Evolutionary conservation across 2,888 invertebrate genomes (phyloP).

Genomic region (Ennomos fuscantarius): DNA sequence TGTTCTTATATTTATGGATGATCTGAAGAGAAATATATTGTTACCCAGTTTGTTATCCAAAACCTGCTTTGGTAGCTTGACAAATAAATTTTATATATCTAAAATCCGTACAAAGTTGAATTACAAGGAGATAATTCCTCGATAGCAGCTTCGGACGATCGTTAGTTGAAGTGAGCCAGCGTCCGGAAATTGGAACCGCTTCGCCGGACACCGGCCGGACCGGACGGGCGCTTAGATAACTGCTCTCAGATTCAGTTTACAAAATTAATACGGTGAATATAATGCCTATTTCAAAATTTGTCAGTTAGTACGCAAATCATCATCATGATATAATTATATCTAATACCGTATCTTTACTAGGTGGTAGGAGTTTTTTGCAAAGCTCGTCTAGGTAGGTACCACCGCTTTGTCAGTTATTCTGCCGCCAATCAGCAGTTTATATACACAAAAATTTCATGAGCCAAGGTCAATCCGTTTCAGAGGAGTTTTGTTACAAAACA

Average conservation of each 20-base stretch:
- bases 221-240: constrained; percentile 44
- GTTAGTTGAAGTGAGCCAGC: constrained; percentile 44
- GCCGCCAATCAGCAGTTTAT: too few species aligned
- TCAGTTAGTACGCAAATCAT: too few species aligned
- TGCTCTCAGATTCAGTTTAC: constrained; percentile 27
- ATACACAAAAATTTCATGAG: too few species aligned
- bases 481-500: too few species aligned
- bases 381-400: too few species aligned
- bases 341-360: too few species aligned
- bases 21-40: too few species aligned
- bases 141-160: constrained; percentile 26
- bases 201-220: constrained; percentile 52
- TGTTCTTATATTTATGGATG: too few species aligned
- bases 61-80: neutral
- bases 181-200: constrained; percentile 69
- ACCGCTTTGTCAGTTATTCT: too few species aligned
- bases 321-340: neutral
- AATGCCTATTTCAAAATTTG: constrained; percentile 5
- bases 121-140: constrained; percentile 20
- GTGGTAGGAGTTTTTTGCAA: too few species aligned
- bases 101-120: constrained; percentile 17
- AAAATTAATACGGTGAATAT: constrained; percentile 43
- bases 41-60: too few species aligned
- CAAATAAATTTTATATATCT: constrained; percentile 4
- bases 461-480: too few species aligned